Conservation (phyloP, 2,113 vertebrate species). For the Geococcyx californianus region DNA sequence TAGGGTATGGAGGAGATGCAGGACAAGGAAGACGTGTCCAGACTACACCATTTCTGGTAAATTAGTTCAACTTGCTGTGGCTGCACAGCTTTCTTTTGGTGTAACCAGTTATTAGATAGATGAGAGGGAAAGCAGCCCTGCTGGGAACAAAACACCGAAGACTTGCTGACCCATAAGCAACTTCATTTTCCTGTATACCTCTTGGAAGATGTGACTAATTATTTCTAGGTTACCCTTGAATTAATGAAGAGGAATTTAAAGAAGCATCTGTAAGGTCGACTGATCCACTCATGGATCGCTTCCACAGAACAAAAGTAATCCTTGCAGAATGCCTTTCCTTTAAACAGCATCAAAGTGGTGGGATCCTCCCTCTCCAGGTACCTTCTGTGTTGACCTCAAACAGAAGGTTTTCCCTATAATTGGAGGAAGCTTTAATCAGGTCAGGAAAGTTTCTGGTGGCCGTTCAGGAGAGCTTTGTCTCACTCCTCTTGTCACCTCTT, state of each 20-base stretch:
- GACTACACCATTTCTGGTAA: neutral
- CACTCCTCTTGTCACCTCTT: neutral
- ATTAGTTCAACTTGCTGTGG: neutral
- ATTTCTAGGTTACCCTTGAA: neutral
- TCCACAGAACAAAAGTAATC: neutral
- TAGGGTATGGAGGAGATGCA: neutral
- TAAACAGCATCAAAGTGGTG: neutral
- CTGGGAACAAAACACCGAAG: neutral
- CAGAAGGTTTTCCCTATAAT: neutral
- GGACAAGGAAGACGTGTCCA: neutral
- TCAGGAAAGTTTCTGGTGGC: neutral
- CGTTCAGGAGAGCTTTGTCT: neutral
- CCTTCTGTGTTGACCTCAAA: neutral
- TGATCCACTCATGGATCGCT: neutral
- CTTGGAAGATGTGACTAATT: neutral
- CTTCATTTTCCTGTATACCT: neutral
- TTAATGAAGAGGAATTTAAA: neutral
- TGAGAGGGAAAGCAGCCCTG: neutral
- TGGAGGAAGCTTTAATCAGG: neutral
- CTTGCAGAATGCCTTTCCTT: neutral
- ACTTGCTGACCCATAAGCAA: neutral
- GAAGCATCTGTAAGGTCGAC: neutral
- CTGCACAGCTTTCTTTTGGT: neutral
- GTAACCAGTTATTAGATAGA: neutral
- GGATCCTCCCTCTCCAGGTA: neutral